These are phyloP conservation scores for Ceratosolen solmsi DNA, from an alignment of 1,140 invertebrate species.

Conservation along the genomic window DNA sequence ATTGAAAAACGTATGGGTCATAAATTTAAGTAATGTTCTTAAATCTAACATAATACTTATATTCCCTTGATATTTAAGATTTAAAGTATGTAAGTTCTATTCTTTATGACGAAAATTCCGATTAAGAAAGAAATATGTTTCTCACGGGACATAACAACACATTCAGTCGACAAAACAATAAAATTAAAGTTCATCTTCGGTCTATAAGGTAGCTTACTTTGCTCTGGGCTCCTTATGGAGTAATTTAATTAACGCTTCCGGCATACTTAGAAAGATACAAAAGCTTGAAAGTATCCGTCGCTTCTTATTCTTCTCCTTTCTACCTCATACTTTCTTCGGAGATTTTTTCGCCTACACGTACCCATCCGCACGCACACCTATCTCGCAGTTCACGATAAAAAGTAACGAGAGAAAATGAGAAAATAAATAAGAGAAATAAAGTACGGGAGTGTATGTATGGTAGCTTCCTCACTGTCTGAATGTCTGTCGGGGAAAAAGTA, in stretches of 20 bases:
- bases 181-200: slow-evolving; percentile 40
- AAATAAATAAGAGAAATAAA: slow-evolving; percentile 17
- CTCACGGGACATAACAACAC: neutral
- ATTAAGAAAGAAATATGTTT: slow-evolving; percentile 36
- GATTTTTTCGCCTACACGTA: slow-evolving; percentile 12
- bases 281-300: slow-evolving; percentile 9
- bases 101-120: neutral
- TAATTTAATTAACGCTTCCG: slow-evolving; percentile 52
- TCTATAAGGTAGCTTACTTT: slow-evolving; percentile 23
- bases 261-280: slow-evolving; percentile 31
- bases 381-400: neutral
- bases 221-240: slow-evolving; percentile 5
- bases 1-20: too few species aligned
- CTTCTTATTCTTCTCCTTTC: neutral
- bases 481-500: neutral
- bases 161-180: slow-evolving; percentile 22
- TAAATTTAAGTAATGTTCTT: too few species aligned
- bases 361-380: neutral
- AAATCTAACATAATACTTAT: too few species aligned
- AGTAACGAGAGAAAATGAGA: neutral
- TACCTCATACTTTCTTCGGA: neutral
- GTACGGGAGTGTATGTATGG: neutral
- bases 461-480: neutral
- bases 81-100: neutral
- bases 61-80: too few species aligned